phyloP scores from a whole-genome alignment of 2,797 vertebrate species.

The Zalophus californianus region DNA sequence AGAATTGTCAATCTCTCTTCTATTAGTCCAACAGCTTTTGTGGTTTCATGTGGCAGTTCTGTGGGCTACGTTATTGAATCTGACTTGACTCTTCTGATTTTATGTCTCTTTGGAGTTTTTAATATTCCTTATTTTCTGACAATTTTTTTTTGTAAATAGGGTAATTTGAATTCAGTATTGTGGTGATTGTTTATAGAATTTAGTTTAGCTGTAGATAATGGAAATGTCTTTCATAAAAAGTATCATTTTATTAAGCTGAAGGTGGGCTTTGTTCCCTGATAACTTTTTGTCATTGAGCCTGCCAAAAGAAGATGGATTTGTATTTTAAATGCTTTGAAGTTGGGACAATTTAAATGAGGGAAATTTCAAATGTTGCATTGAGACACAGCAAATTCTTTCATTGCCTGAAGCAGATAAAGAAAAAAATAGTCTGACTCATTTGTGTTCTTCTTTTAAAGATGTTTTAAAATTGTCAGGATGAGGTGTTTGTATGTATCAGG shows the following conservation, averaged over 20 bases:
- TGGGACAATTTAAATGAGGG: slow-evolving; percentile 80
- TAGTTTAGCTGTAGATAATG: slow-evolving; percentile 62
- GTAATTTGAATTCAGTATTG: slow-evolving; percentile 77
- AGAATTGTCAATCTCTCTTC: slow-evolving; percentile 10
- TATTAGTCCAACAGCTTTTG: slow-evolving; percentile 44
- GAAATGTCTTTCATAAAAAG: slow-evolving; percentile 60
- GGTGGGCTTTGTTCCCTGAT: slow-evolving; percentile 63
- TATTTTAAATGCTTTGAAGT: slow-evolving; percentile 78
- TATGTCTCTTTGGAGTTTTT: slow-evolving; percentile 55
- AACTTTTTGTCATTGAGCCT: slow-evolving; percentile 80
- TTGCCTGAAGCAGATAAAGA: slow-evolving; percentile 71
- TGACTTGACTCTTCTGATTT: slow-evolving; percentile 56
- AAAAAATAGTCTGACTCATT: slow-evolving; percentile 65
- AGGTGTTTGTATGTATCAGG: slow-evolving; percentile 22
- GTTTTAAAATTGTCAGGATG: slow-evolving; percentile 74
- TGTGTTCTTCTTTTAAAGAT: slow-evolving; percentile 76
- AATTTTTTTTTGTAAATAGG: slow-evolving; percentile 69
- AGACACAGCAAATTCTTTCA: slow-evolving; percentile 77
- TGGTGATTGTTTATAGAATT: slow-evolving; percentile 73
- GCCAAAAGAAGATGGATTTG: slow-evolving; percentile 72
- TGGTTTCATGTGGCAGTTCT: background rate
- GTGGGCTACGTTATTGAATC: slow-evolving; percentile 1
- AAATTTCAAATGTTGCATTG: slow-evolving; percentile 79
- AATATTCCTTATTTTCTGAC: slow-evolving; percentile 70
- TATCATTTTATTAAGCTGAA: slow-evolving; percentile 74